Evolutionary conservation across 2,797 vertebrate genomes (phyloP), one percentile per base, ranked within the genome.

Genomic region (Sebastes trivittatus): DNA sequence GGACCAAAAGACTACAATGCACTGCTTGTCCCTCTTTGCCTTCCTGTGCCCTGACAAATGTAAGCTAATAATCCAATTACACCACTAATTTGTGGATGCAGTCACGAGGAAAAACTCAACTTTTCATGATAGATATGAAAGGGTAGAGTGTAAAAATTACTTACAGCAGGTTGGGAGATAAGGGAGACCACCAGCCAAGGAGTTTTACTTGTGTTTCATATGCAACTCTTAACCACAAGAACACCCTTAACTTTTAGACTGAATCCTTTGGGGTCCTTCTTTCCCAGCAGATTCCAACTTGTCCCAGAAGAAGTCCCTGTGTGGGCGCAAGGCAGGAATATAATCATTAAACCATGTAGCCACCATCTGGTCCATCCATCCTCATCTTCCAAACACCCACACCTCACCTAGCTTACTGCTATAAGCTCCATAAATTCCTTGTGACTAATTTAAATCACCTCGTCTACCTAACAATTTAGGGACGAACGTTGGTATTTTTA

Each of bases 51-150:
- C 88, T 80, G 56, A 93, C 89, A 90, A 87, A 87, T 89, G 88
- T 89, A 62, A 84, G 78, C 85, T 87, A 85, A 87, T 89, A 67
- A 87, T 88, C 67, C 75, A 89, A 91, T 93, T 91, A 89, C 23
- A 69, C 36, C 58, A 13, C 63, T 67, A 65, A 87, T 75, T 80
- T 75, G 72, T 23, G 61, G 55, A 77, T 32, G 71, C 27, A 20
- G 68, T 58, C 54, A 25, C 2, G 2, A 80, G 27, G 42, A 75
- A 11, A 74, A 49, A 54, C 49, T 55, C 22, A 71, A 74, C 32
- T 81, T 74, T 79, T 27, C 7, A 11, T 61, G 78, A 58, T 64
- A 29, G 83, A 87, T 72, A 68, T 62, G 23, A 83, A 80, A 85
- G 46, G 2, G 22, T 11, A 46, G 18, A 18, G 54, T 64, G 22